Conservation (phyloP, 2,113 vertebrate species). For the Emydocephalus ijimae region DNA sequence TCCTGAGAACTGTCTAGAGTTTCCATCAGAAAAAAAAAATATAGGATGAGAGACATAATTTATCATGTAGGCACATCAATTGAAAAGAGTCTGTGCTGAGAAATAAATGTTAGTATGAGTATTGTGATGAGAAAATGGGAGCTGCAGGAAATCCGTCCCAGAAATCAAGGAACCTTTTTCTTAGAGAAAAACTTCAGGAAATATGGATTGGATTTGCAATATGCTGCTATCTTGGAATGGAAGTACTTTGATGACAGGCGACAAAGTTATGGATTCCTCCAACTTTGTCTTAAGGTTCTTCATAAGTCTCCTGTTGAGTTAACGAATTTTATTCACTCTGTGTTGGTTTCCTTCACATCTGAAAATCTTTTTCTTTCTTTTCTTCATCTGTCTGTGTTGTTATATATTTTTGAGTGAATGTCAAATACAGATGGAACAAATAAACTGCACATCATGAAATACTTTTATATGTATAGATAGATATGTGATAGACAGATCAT, state of each 20-base stretch:
- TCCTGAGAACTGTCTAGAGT: not conserved
- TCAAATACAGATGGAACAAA: not conserved
- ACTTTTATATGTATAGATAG: not conserved
- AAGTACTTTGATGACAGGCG: not conserved
- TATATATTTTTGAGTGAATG: not conserved
- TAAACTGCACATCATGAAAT: not conserved
- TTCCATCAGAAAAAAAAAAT: not conserved
- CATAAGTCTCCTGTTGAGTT: not conserved
- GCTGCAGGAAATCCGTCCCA: not conserved
- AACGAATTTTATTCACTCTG: not conserved
- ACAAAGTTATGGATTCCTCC: not conserved
- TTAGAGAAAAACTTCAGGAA: not conserved
- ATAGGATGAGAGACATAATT: not conserved
- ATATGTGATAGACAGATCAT: not conserved
- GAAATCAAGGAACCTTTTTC: not conserved
- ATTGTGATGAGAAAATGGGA: not conserved
- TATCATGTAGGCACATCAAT: not conserved
- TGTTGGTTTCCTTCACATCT: not conserved
- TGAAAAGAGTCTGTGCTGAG: not conserved
- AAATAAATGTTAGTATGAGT: not conserved
- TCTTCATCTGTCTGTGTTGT: not conserved
- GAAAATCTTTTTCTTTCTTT: not conserved
- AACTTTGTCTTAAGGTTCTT: not conserved
- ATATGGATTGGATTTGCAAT: not conserved
- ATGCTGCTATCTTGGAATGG: not conserved